Evolutionary conservation across 2,113 vertebrate genomes (phyloP).

Genomic region (Phaethornis superciliosus): DNA sequence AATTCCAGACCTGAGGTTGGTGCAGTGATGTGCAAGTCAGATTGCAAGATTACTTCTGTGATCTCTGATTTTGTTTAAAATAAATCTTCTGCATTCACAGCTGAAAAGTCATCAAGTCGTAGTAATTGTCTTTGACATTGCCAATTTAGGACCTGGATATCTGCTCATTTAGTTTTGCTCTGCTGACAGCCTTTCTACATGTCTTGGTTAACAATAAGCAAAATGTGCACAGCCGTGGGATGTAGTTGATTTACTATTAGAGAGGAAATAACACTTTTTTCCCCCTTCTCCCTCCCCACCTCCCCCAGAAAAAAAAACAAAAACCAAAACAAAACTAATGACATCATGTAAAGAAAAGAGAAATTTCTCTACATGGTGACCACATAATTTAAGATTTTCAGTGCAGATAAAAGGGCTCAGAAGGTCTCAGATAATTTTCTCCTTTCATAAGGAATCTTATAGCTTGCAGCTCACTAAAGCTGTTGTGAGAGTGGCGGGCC

Average conservation of each 20-base stretch:
- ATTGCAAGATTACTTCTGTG: not conserved
- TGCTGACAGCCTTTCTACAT: not conserved
- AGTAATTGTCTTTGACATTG: not conserved
- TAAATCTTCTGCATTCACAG: not conserved
- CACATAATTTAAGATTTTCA: not conserved
- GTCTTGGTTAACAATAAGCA: not conserved
- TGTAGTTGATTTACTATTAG: not conserved
- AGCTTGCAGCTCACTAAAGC: not conserved
- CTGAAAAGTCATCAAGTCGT: not conserved
- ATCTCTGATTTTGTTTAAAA: not conserved
- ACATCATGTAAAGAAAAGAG: not conserved
- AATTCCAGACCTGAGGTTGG: not conserved
- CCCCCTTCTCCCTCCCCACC: not conserved
- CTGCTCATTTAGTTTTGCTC: conserved; percentile 5
- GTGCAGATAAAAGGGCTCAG: not conserved
- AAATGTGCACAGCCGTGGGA: not conserved
- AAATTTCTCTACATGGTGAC: not conserved
- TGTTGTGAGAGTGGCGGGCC: not conserved
- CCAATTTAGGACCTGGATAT: not conserved
- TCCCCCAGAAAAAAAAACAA: not conserved
- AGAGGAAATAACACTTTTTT: not conserved
- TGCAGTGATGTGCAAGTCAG: not conserved
- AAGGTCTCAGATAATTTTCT: not conserved
- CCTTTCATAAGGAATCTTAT: not conserved
- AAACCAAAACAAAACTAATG: too few relatives aligned